Conservation (phyloP, 2,113 vertebrate species). For the Rhipidura dahli region DNA sequence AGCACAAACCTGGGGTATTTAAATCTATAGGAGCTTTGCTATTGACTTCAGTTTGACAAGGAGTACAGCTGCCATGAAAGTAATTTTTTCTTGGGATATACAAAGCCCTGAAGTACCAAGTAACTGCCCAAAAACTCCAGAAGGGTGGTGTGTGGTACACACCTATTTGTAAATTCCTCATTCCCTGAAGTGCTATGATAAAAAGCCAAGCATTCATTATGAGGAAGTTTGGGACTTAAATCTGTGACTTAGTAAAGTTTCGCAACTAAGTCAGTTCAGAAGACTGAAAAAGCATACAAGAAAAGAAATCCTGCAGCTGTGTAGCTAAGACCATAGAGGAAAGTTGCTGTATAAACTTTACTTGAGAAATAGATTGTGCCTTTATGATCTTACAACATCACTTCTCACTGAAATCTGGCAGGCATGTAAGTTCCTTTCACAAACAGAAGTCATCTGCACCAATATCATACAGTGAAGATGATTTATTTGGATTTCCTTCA, state of each 20-base stretch:
- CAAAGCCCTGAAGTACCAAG: neutral
- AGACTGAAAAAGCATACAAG: neutral
- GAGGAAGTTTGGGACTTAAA: neutral
- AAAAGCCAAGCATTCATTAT: neutral
- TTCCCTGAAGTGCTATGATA: neutral
- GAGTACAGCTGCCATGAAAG: neutral
- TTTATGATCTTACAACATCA: neutral
- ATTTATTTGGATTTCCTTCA: conserved; percentile 22
- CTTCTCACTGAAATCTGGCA: neutral
- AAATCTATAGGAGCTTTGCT: neutral
- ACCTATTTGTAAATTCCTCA: neutral
- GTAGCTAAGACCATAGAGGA: neutral
- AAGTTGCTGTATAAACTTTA: neutral
- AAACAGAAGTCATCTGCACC: neutral
- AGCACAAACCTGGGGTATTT: neutral
- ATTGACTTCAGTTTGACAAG: neutral
- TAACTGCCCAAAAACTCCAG: neutral
- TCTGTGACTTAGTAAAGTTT: neutral
- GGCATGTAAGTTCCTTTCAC: neutral
- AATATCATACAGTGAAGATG: neutral
- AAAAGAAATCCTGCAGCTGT: neutral
- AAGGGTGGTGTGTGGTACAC: neutral
- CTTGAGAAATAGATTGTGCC: neutral
- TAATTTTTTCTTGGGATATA: neutral
- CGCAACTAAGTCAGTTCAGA: neutral